Evolutionary conservation across 1,140 invertebrate species (phyloP).

Genomic region (Drosophila kepulauana): DNA sequence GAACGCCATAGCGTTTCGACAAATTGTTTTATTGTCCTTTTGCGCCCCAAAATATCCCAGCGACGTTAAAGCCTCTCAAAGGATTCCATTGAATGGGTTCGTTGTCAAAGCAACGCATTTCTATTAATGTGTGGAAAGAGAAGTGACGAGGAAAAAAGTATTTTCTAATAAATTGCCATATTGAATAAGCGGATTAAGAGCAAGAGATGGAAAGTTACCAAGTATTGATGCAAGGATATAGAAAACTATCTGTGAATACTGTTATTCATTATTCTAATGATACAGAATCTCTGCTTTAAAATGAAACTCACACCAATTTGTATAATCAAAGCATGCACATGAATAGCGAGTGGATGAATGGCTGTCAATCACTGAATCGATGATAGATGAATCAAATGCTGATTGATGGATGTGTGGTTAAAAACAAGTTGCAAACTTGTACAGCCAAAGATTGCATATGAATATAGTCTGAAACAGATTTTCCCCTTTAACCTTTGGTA

Average conservation of each 20-base stretch:
- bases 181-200: background rate
- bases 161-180: slow-evolving; percentile 22
- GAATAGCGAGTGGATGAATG: background rate
- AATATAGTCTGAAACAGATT: background rate
- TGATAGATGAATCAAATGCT: background rate
- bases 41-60: slow-evolving; percentile 21
- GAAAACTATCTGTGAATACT: background rate
- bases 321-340: background rate
- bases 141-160: background rate
- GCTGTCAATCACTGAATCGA: slow-evolving; percentile 1
- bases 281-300: slow-evolving; percentile 11
- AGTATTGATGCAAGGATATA: too few relatives aligned
- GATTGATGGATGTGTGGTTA: slow-evolving; percentile 1
- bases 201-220: background rate
- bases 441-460: background rate
- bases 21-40: slow-evolving; percentile 72
- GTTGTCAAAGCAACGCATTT: slow-evolving; percentile 20
- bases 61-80: slow-evolving; percentile 36
- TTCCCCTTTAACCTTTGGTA: background rate
- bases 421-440: background rate
- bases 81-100: slow-evolving; percentile 13
- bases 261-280: background rate
- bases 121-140: slow-evolving; percentile 1
- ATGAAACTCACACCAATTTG: slow-evolving; percentile 11
- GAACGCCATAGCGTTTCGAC: slow-evolving; percentile 69